phyloP scores from a whole-genome alignment of 2,888 invertebrate species.

The Pollenia labialis region DNA sequence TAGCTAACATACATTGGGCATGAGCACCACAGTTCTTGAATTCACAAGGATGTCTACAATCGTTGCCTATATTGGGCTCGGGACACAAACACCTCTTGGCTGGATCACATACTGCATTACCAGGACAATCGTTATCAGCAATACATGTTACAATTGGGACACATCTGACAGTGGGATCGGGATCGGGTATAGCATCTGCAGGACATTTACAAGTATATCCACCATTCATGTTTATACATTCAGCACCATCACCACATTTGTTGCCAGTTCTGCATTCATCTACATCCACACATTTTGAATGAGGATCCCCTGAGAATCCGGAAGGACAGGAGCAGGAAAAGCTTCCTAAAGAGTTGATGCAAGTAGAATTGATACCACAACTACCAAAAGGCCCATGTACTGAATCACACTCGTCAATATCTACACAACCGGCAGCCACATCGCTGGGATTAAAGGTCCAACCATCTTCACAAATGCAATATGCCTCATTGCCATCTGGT shows the following conservation, averaged over 20 bases:
- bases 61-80: conserved; percentile 95
- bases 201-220: conserved; percentile 92
- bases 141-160: conserved; percentile 92
- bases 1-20: conserved; percentile 94
- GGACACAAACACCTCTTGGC: conserved; percentile 93
- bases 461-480: conserved; percentile 96
- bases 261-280: conserved; percentile 91
- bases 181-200: conserved; percentile 91
- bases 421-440: conserved; percentile 94
- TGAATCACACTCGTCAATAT: conserved; percentile 95
- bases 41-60: conserved; percentile 97
- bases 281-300: conserved; percentile 91
- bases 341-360: conserved; percentile 91
- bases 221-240: conserved; percentile 91
- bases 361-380: conserved; percentile 93
- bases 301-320: conserved; percentile 94
- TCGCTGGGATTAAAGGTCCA: conserved; percentile 96
- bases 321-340: conserved; percentile 92
- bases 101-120: conserved; percentile 93
- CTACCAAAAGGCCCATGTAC: conserved; percentile 91
- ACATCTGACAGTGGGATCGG: conserved; percentile 92
- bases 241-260: conserved; percentile 92
- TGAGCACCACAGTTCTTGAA: conserved; percentile 92
- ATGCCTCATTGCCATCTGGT: conserved; percentile 94
- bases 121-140: conserved; percentile 91